Conservation (phyloP, 2,888 invertebrate genomes). For the Hylaea fasciaria region DNA sequence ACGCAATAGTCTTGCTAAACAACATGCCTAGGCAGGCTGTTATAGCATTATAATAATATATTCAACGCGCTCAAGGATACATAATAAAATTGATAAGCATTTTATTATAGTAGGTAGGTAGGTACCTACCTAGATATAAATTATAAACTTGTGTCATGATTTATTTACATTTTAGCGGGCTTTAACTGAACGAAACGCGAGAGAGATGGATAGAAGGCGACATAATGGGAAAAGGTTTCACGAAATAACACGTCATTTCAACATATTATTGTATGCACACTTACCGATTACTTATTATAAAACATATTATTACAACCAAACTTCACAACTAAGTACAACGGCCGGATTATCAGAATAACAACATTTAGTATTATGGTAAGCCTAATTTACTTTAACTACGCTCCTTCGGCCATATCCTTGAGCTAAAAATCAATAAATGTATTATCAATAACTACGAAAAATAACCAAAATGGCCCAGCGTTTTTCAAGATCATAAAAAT, state of each 20-base stretch:
- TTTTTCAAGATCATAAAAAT: conserved; percentile 33
- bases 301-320: conserved; percentile 49
- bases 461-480: conserved; percentile 67
- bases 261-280: conserved; percentile 53
- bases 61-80: conserved; percentile 17
- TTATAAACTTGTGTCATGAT: background rate
- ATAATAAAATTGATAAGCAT: conserved; percentile 41
- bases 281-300: conserved; percentile 57
- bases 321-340: conserved; percentile 16
- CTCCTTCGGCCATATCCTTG: conserved; percentile 49
- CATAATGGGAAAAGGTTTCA: conserved; percentile 21
- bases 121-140: background rate
- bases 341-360: conserved; percentile 23
- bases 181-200: background rate
- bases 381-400: conserved; percentile 27
- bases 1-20: conserved; percentile 10
- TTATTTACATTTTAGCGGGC: background rate
- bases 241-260: conserved; percentile 68
- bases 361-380: background rate
- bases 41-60: conserved; percentile 6
- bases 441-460: conserved; percentile 55
- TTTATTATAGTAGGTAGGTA: background rate
- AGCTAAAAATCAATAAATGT: conserved; percentile 70
- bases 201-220: too few relatives aligned
- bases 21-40: conserved; percentile 28